Conservation (phyloP, 1,140 invertebrate species). For the Panagrolaimus sp. region DNA sequence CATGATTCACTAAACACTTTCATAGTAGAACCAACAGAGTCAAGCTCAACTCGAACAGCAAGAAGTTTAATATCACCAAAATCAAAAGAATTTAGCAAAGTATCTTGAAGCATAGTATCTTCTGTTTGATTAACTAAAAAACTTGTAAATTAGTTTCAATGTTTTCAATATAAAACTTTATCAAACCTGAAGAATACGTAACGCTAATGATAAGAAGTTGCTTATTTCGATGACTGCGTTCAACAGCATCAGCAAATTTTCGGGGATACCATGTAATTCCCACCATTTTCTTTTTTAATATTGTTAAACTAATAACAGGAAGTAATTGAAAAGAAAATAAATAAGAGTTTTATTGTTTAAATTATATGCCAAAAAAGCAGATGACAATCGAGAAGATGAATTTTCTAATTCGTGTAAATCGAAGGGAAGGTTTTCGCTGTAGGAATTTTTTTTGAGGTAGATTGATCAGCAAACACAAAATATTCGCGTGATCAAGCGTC, state of each 20-base stretch:
- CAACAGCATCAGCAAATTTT: constrained; percentile 5
- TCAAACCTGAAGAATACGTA: neutral
- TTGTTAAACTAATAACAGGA: neutral
- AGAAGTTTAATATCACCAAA: neutral
- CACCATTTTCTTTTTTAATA: no score
- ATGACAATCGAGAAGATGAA: no score
- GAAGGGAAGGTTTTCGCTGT: no score
- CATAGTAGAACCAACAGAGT: neutral
- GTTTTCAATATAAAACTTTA: neutral
- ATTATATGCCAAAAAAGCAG: neutral
- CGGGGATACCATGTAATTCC: neutral
- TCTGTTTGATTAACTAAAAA: constrained; percentile 2
- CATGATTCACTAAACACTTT: neutral
- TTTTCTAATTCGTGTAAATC: no score
- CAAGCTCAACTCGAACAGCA: neutral
- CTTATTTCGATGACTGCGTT: neutral
- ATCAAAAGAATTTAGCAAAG: neutral
- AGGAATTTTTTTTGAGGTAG: no score
- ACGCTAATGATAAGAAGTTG: constrained; percentile 7
- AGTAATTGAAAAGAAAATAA: neutral
- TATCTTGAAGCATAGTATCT: constrained; percentile 7
- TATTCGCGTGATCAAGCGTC: no score
- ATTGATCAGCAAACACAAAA: no score
- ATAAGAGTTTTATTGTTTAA: no score
- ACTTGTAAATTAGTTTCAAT: no score